phyloP scores from a whole-genome alignment of 2,113 vertebrate genomes.

The Furnarius figulus region DNA sequence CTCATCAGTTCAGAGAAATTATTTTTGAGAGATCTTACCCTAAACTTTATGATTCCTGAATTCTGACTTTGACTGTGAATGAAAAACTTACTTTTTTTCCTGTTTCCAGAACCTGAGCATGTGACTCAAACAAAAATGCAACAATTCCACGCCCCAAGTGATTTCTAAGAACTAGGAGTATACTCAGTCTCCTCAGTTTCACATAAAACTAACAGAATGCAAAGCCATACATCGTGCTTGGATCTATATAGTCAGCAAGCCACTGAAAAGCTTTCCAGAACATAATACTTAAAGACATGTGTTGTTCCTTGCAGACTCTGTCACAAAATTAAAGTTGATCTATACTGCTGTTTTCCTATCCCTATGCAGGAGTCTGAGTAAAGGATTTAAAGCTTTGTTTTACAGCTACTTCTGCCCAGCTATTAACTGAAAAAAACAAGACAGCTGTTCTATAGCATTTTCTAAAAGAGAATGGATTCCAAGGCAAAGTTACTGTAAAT shows the following conservation, averaged over 20 bases:
- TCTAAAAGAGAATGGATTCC: background rate
- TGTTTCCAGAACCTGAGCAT: background rate
- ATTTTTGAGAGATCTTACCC: background rate
- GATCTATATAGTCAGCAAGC: background rate
- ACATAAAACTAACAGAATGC: background rate
- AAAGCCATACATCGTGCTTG: background rate
- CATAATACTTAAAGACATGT: background rate
- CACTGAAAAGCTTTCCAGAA: background rate
- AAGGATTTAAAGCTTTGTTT: background rate
- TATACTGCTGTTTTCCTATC: background rate
- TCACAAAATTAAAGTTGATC: background rate
- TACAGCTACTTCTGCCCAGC: background rate
- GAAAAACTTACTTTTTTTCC: background rate
- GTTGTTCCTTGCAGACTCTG: background rate
- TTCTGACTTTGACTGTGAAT: background rate
- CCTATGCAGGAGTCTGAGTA: background rate
- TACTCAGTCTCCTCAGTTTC: background rate
- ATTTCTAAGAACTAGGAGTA: background rate
- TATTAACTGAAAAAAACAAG: background rate
- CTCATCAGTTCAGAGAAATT: background rate
- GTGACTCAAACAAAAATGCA: background rate
- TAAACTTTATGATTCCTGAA: background rate
- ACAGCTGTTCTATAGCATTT: background rate
- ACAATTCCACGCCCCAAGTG: background rate
- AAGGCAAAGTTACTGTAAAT: background rate